These are phyloP conservation scores for Aleiodes leptofemur DNA, from an alignment of 2,888 invertebrate genomes.

Conservation along the genomic window DNA sequence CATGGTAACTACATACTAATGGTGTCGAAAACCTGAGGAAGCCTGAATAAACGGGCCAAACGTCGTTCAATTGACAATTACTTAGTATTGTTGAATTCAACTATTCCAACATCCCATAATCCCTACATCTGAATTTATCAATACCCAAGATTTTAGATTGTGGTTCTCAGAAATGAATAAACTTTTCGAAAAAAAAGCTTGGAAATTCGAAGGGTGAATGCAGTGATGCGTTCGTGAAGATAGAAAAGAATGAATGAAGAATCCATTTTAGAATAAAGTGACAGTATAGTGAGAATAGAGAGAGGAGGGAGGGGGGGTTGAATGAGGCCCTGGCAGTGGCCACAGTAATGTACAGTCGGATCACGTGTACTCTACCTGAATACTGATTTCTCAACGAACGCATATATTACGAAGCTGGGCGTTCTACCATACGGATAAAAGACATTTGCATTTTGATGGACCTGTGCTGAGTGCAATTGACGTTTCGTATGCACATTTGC, in stretches of 20 bases:
- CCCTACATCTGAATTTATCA: too few species aligned
- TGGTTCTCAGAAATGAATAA: too few species aligned
- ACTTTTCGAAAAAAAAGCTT: too few species aligned
- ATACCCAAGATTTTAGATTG: too few species aligned
- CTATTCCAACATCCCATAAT: too few species aligned
- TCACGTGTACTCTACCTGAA: constrained; percentile 67
- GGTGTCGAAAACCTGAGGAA: too few species aligned
- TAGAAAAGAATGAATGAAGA: constrained; percentile 13
- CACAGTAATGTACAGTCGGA: constrained; percentile 64
- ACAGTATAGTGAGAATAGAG: constrained; percentile 18
- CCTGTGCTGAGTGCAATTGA: constrained; percentile 71
- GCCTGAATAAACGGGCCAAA: too few species aligned
- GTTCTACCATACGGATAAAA: constrained; percentile 65
- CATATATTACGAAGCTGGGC: constrained; percentile 63
- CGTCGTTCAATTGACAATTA: too few species aligned
- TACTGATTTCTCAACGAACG: constrained; percentile 70
- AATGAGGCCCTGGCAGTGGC: constrained; percentile 42
- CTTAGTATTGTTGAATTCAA: too few species aligned
- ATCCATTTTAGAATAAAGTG: too few species aligned
- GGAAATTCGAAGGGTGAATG: too few species aligned
- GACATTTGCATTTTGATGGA: constrained; percentile 73
- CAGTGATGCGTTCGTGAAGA: background rate
- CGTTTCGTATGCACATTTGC: constrained; percentile 69
- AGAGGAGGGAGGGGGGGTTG: constrained; percentile 40
- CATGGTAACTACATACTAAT: too few species aligned